Conservation (phyloP, 2,888 invertebrate genomes). For the Scaptomyza caliginosa region DNA sequence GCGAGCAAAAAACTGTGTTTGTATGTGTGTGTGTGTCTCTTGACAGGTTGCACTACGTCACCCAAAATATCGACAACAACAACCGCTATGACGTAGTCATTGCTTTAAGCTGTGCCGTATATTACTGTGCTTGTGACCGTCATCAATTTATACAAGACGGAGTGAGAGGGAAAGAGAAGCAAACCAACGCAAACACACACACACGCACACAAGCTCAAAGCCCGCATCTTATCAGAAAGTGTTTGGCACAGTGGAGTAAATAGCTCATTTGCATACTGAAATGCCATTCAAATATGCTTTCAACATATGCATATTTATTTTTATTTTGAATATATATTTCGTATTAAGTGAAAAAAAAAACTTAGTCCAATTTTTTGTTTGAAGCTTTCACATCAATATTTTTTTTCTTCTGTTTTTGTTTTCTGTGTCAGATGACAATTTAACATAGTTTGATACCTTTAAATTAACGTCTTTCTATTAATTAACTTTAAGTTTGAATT, state of each 20-base stretch:
- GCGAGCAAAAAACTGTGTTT: slow-evolving; percentile 24
- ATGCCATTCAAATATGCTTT: neutral
- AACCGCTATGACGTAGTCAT: slow-evolving; percentile 29
- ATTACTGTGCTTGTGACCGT: slow-evolving; percentile 45
- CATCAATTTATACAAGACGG: slow-evolving; percentile 35
- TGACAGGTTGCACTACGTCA: slow-evolving; percentile 51
- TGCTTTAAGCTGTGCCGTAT: slow-evolving; percentile 29
- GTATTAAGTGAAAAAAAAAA: neutral
- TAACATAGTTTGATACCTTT: too few species aligned
- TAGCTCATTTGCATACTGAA: slow-evolving; percentile 24
- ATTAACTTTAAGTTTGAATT: too few species aligned
- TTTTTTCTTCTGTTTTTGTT: too few species aligned
- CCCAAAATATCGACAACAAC: slow-evolving; percentile 30
- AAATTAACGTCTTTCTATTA: too few species aligned
- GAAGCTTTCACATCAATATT: neutral
- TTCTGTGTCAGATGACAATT: neutral
- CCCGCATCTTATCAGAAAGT: slow-evolving; percentile 25
- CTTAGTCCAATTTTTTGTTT: neutral
- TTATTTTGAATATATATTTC: neutral
- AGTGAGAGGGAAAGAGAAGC: neutral
- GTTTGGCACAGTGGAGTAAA: slow-evolving; percentile 24
- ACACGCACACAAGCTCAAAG: neutral
- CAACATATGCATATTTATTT: neutral
- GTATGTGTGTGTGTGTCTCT: slow-evolving; percentile 14
- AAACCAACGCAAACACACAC: slow-evolving; percentile 16